Evolutionary conservation across 2,888 invertebrate genomes (phyloP).

Genomic region (Dyspetes luteomarginatus): DNA sequence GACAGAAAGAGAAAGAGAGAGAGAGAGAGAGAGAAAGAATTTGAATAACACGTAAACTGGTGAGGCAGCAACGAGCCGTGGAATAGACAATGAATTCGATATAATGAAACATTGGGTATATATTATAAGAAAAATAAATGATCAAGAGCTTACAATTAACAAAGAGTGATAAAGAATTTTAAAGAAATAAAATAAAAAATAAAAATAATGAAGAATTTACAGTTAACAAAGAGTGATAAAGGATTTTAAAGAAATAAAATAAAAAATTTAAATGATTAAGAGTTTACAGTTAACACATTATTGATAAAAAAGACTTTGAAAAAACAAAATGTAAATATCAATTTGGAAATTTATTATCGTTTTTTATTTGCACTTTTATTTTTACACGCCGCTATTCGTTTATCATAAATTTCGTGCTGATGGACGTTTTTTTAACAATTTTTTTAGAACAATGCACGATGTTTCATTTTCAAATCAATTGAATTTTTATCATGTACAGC

Average conservation of each 20-base stretch:
- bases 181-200: too few relatives aligned
- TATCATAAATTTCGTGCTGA: not conserved
- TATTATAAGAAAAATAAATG: not conserved
- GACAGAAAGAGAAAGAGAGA: not conserved
- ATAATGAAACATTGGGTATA: conserved; percentile 34
- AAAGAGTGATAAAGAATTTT: too few relatives aligned
- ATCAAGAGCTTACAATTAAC: not conserved
- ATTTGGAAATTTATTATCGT: not conserved
- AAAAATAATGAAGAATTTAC: too few relatives aligned
- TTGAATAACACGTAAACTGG: conserved; percentile 46
- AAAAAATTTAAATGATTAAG: too few relatives aligned
- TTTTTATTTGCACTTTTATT: not conserved
- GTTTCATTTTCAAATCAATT: too few relatives aligned
- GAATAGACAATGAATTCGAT: conserved; percentile 43
- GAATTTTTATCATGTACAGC: too few relatives aligned
- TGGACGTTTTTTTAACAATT: too few relatives aligned
- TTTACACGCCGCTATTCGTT: not conserved
- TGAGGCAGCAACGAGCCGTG: not conserved
- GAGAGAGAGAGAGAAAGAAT: not conserved
- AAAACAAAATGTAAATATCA: too few relatives aligned
- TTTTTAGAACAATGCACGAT: too few relatives aligned
- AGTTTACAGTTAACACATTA: not conserved
- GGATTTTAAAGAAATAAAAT: conserved; percentile 12
- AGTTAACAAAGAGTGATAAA: too few relatives aligned
- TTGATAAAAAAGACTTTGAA: too few relatives aligned